phyloP scores from a whole-genome alignment of 2,113 vertebrate species.

The Boleophthalmus pectinirostris region DNA sequence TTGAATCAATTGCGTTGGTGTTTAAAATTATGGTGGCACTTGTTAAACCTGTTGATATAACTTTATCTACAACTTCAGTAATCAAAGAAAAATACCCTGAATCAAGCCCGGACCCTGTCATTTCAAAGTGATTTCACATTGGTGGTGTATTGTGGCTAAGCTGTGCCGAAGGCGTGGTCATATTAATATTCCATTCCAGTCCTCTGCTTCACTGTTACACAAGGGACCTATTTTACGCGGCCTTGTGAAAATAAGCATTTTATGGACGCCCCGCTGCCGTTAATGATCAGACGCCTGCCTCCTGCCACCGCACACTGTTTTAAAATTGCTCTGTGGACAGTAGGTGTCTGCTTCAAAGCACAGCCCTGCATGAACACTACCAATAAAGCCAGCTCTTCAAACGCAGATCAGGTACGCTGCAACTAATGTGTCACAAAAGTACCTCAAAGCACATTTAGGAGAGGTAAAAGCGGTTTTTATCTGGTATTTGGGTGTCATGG shows the following conservation, averaged over 20 bases:
- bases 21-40: neutral
- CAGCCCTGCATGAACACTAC: constrained; percentile 23
- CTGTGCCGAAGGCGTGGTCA: neutral
- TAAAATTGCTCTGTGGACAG: constrained; percentile 34
- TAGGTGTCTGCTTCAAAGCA: constrained; percentile 46
- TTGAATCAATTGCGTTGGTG: neutral
- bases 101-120: neutral
- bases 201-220: neutral
- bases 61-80: neutral
- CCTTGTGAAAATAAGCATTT: constrained; percentile 10
- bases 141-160: neutral
- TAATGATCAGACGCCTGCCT: constrained; percentile 20
- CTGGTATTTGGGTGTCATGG: constrained; percentile 9
- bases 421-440: constrained; percentile 2
- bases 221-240: neutral
- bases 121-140: neutral
- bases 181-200: constrained; percentile 8
- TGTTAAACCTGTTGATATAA: neutral
- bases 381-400: constrained; percentile 33
- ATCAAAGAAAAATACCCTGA: neutral
- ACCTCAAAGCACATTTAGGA: neutral
- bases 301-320: constrained; percentile 25
- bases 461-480: neutral
- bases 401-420: constrained; percentile 25
- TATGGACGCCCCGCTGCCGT: constrained; percentile 20